Conservation (phyloP, 2,888 invertebrate genomes). For the Macropis europaea region DNA sequence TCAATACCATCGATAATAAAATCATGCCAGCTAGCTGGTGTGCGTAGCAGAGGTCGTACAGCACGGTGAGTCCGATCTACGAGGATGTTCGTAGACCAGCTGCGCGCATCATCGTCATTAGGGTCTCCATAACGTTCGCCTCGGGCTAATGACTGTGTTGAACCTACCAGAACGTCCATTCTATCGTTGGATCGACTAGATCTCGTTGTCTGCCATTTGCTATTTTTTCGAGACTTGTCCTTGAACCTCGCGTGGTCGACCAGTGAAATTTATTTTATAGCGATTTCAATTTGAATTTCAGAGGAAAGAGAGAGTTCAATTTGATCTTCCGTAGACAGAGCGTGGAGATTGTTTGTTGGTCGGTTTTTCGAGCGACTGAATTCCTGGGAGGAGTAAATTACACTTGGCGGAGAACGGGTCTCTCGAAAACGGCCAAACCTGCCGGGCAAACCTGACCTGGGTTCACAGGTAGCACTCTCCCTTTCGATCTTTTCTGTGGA, state of each 20-base stretch:
- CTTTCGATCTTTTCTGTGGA: constrained; percentile 31
- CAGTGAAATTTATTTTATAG: no score
- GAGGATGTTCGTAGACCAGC: constrained; percentile 9
- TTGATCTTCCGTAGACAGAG: no score
- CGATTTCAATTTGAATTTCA: no score
- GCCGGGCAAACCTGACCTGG: constrained; percentile 66
- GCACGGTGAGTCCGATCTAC: background rate
- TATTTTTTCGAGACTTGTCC: constrained; percentile 29
- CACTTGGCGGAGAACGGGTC: constrained; percentile 33
- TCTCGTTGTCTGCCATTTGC: constrained; percentile 9
- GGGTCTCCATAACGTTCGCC: constrained; percentile 15
- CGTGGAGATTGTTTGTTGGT: no score
- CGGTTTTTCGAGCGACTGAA: constrained; percentile 13
- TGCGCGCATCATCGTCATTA: constrained; percentile 53
- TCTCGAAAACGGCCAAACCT: constrained; percentile 60
- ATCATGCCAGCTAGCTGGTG: constrained; percentile 44
- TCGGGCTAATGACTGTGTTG: constrained; percentile 35
- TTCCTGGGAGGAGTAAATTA: constrained; percentile 37
- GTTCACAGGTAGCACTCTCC: constrained; percentile 59
- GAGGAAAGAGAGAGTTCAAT: no score
- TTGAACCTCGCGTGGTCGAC: no score
- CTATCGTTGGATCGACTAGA: constrained; percentile 25
- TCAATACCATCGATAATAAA: constrained; percentile 64
- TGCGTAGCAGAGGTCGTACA: constrained; percentile 29
- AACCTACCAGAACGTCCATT: constrained; percentile 4